Conservation (phyloP, 1,140 invertebrate species). For the Plectus sambesii region DNA sequence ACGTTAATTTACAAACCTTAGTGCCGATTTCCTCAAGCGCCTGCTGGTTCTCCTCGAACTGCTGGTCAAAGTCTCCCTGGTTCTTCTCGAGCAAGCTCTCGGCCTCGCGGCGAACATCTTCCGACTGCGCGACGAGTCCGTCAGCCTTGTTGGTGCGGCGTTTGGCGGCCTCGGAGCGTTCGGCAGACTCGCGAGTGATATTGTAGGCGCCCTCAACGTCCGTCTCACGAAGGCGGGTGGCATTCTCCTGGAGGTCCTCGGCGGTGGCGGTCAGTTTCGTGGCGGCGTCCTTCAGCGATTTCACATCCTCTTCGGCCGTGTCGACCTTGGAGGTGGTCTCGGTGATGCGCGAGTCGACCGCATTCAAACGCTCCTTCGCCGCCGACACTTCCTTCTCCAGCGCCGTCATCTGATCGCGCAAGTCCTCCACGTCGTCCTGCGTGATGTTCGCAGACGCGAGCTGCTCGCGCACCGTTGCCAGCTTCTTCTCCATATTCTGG, state of each 20-base stretch:
- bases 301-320: constrained; percentile 26
- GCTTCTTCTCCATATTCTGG: constrained; percentile 35
- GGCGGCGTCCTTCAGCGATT: constrained; percentile 27
- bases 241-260: constrained; percentile 31
- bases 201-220: constrained; percentile 44
- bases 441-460: constrained; percentile 39
- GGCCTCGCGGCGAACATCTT: constrained; percentile 17
- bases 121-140: constrained; percentile 19
- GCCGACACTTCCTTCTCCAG: constrained; percentile 27
- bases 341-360: constrained; percentile 30
- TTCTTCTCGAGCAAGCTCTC: constrained; percentile 35
- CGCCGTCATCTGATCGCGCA: constrained; percentile 22
- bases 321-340: constrained; percentile 29
- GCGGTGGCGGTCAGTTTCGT: constrained; percentile 24
- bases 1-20: constrained; percentile 10
- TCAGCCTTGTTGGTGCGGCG: constrained; percentile 22
- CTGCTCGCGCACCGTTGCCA: constrained; percentile 29
- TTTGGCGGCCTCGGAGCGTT: constrained; percentile 24
- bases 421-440: constrained; percentile 29
- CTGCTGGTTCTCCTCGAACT: constrained; percentile 38
- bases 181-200: constrained; percentile 32
- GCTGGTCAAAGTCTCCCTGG: constrained; percentile 37
- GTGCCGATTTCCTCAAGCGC: constrained; percentile 28
- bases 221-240: constrained; percentile 33
- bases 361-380: constrained; percentile 24